Percentiles rank a stretch among this genome's conserved stretches.
phyloP scores from a whole-genome alignment of 2,888 invertebrate species.

The Mongoloraphidia duomilia region DNA sequence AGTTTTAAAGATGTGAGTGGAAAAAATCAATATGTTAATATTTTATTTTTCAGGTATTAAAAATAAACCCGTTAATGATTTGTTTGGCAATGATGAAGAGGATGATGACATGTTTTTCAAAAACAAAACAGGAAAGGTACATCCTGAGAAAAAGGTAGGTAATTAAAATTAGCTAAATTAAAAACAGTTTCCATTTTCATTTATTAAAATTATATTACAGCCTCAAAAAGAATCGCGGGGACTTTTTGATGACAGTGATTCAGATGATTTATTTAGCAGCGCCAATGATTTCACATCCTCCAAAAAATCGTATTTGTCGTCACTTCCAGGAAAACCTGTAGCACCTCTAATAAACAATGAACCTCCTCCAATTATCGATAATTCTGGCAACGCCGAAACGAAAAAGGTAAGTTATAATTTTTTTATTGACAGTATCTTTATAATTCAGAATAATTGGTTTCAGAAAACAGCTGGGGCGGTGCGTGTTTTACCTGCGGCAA shows the following conservation, averaged over 20 bases:
- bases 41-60: conserved; percentile 19
- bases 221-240: conserved; percentile 16
- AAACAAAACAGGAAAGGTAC: conserved; percentile 12
- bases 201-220: conserved; percentile 8
- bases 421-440: too few species aligned
- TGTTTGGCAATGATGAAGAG: conserved; percentile 25
- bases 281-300: conserved; percentile 2
- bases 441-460: conserved; percentile 10
- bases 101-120: conserved; percentile 26
- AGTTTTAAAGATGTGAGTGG: too few species aligned
- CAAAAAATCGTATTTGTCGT: conserved; percentile 12
- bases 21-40: not conserved
- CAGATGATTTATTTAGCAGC: conserved; percentile 20
- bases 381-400: not conserved
- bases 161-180: not conserved
- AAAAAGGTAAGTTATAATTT: conserved; percentile 4
- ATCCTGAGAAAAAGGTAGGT: not conserved
- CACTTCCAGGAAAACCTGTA: conserved; percentile 13
- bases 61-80: conserved; percentile 27
- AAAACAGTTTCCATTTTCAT: conserved; percentile 7
- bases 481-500: conserved; percentile 34
- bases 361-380: conserved; percentile 17
- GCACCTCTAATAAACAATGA: conserved; percentile 22
- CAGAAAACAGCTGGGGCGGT: conserved; percentile 49
- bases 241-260: conserved; percentile 24